These are phyloP conservation scores for Stegostoma tigrinum DNA, from an alignment of 2,113 vertebrate genomes.

Conservation along the genomic window DNA sequence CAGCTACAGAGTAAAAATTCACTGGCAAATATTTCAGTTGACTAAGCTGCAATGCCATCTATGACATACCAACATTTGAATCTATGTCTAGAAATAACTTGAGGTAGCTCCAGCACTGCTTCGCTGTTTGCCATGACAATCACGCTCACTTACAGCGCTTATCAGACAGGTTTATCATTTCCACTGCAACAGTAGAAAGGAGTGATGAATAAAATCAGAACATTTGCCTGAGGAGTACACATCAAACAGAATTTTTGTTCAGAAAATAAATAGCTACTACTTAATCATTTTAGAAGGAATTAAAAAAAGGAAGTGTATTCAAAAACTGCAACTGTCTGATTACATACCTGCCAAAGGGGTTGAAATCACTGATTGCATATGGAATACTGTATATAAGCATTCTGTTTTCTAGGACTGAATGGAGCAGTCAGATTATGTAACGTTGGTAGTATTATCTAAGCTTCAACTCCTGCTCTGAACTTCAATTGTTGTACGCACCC, in stretches of 20 bases:
- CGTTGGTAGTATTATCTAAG: not conserved
- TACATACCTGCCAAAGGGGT: constrained; percentile 15
- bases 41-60: not conserved
- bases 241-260: constrained; percentile 35
- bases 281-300: constrained; percentile 28
- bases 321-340: constrained; percentile 4
- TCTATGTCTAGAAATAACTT: constrained; percentile 21
- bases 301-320: not conserved
- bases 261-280: constrained; percentile 27
- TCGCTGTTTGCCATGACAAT: constrained; percentile 36
- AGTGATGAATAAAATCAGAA: constrained; percentile 30
- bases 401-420: not conserved
- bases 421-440: not conserved
- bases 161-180: constrained; percentile 36
- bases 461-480: not conserved
- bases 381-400: not conserved
- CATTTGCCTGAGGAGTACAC: constrained; percentile 32
- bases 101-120: not conserved
- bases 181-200: constrained; percentile 22
- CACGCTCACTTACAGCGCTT: constrained; percentile 27
- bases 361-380: not conserved
- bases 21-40: constrained; percentile 31
- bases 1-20: not conserved
- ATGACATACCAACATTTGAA: constrained; percentile 19
- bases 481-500: not conserved